Base-by-base conservation (phyloP, 2,797 vertebrate genomes). In the Manis pentadactyla region DNA sequence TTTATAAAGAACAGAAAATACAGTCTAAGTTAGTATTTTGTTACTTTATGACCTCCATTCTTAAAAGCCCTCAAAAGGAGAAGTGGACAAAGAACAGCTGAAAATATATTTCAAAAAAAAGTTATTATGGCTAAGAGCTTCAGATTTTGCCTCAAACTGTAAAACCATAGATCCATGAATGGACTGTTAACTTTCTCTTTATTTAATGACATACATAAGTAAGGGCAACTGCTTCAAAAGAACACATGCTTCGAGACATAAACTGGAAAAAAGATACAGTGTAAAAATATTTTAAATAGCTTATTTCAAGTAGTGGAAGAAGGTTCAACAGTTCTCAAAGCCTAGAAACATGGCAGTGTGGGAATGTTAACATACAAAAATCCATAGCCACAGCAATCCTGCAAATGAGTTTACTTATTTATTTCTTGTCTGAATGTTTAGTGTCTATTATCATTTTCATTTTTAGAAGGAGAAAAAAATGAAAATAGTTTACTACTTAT, bases 141-240 rank as follows among this genome's bases (percentile, higher is more conserved):
- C 46, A 21, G 29, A 9, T 89, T 79, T 89, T 94, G 59, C 69
- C 34, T 95, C 42, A 53, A 95, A 83, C 63, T 86, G 66, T 94
- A 51, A 90, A 95, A 86, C 71, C 55, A 64, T 34, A 57, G 59
- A 59, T n/a, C 46, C 39, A 29, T 74, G 27, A 77, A 74, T n/a
- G 37, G 51, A 49, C 27, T 71, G 25, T 12, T 77, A 66, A 51
- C 57, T 77, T 87, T 87, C 13, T 95, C 21, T 42, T 10, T 63
- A 86, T 71, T 78, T 64, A 82, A 78, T 74, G 69, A 49, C 7
- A 87, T 57, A 42, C 1, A 13, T 55, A 55, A 79, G 12, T 61
- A 92, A 86, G 14, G 49, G 1, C 53, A 46, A 46, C 49, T 12
- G 29, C 61, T 89, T 95, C 68, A 81, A 82, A 95, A 71, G 49